phyloP scores from a whole-genome alignment of 2,888 invertebrate species.

The Opisthograptis luteolata region DNA sequence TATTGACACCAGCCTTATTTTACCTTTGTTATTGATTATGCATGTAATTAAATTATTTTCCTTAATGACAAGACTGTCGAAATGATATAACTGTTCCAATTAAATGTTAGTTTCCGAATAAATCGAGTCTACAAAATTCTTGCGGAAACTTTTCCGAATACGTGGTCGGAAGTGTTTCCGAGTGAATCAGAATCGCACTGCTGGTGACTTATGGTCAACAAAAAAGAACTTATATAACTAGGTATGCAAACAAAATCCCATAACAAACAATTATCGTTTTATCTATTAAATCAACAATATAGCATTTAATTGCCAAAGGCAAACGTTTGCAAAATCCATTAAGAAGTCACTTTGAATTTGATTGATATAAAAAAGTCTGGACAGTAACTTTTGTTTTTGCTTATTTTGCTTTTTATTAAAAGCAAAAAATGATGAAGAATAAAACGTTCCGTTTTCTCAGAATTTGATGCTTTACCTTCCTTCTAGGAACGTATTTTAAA shows the following conservation, averaged over 20 bases:
- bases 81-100: too few species aligned
- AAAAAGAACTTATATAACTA: too few species aligned
- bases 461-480: slow-evolving; percentile 10
- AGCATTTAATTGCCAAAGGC: slow-evolving; percentile 1
- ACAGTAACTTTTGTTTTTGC: not conserved
- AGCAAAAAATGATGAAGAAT: not conserved
- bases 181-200: too few species aligned
- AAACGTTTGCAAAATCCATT: slow-evolving; percentile 13
- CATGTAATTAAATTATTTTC: too few species aligned
- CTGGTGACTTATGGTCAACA: too few species aligned
- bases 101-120: too few species aligned
- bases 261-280: not conserved
- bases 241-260: too few species aligned
- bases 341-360: slow-evolving; percentile 9
- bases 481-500: not conserved
- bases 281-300: not conserved
- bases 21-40: not conserved
- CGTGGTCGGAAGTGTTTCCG: too few species aligned
- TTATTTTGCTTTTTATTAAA: not conserved
- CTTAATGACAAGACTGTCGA: too few species aligned
- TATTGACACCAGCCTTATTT: not conserved
- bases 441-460: slow-evolving; percentile 5
- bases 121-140: too few species aligned
- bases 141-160: too few species aligned
- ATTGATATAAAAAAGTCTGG: slow-evolving; percentile 10